Evolutionary conservation across 2,888 invertebrate species (phyloP), one percentile per base, ranked within the genome.

Genomic region (Blastobasis adustella): DNA sequence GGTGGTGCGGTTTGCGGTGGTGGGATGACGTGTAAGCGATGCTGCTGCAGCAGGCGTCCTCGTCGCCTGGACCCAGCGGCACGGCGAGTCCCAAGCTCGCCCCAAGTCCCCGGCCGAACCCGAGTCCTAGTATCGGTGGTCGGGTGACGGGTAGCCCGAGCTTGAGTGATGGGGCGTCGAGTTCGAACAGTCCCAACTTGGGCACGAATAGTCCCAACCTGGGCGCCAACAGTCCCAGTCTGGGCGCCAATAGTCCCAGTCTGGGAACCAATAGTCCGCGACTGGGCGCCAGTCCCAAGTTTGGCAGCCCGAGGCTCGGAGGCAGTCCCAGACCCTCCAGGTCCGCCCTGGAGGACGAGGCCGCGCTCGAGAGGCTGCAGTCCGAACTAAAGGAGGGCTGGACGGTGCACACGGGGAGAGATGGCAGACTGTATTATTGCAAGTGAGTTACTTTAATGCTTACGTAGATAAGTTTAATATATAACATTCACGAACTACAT

Each of bases 351-450:
- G 85, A 85, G 56, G 83, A 84, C 39, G 87, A 86, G 59, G 76
- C 75, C 4, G 84, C 83, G 43, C 67, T 92, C 71, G 91, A 91
- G 69, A 82, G 82, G 57, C 73, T 92, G 47, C 92, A 92, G 64
- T 85, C 86, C 9, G 90, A 90, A 62, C 78, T 93, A 57, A 92
- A 92, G 71, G 90, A 92, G 56, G 94, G 94, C 54, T 95, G 94
- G 94, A 94, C 93, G 10, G 93, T 92, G n/a, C 94, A 95, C 76
- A 90, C 91, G 55, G 93, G 92, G 71, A 92, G 92, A 66, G 94
- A 94, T 73, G 95, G 95, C 57, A 90, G 96, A 65, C 91, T 95
- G 56, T 96, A 96, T 83, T 97, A 95, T 90, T 96, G 96, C 94
- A 96, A 97, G 96, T 96, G 85, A 93, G 95, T 91, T 37, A 8